phyloP scores from a whole-genome alignment of 2,113 vertebrate species.

The Trinectes maculatus region DNA sequence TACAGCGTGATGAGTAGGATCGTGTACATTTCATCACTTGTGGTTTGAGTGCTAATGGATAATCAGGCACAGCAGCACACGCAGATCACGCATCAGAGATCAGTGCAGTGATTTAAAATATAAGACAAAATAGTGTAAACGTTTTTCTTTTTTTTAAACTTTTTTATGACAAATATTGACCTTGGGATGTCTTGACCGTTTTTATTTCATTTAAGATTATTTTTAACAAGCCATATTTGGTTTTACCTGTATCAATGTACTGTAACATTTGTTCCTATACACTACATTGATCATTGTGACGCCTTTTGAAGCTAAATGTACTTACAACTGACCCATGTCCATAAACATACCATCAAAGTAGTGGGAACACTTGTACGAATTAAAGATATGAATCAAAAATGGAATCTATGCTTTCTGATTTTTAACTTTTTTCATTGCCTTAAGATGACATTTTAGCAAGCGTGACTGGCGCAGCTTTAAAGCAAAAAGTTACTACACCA shows the following conservation, averaged over 20 bases:
- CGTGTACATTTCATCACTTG: background rate
- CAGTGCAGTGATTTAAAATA: slow-evolving; percentile 34
- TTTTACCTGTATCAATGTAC: slow-evolving; percentile 31
- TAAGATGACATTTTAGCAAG: slow-evolving; percentile 3
- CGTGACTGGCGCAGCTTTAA: background rate
- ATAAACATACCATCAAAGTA: slow-evolving; percentile 17
- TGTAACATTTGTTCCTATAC: slow-evolving; percentile 27
- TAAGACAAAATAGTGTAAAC: slow-evolving; percentile 19
- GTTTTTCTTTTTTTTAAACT: slow-evolving; percentile 35
- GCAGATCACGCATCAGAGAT: slow-evolving; percentile 20
- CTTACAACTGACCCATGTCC: slow-evolving; percentile 13
- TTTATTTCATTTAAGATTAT: slow-evolving; percentile 23
- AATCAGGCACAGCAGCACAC: slow-evolving; percentile 1
- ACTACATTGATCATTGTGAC: slow-evolving; percentile 10
- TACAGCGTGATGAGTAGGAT: slow-evolving; percentile 1
- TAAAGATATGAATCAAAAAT: slow-evolving; percentile 48
- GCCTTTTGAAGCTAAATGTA: slow-evolving; percentile 3
- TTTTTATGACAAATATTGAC: slow-evolving; percentile 46
- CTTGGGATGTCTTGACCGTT: slow-evolving; percentile 46
- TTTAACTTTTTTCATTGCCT: background rate
- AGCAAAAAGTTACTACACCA: slow-evolving; percentile 42
- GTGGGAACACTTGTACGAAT: slow-evolving; percentile 26
- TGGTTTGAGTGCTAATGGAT: slow-evolving; percentile 24
- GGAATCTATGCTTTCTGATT: background rate
- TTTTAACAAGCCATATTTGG: slow-evolving; percentile 28